phyloP scores from a whole-genome alignment of 2,797 vertebrate species.

The Saxicola maurus region DNA sequence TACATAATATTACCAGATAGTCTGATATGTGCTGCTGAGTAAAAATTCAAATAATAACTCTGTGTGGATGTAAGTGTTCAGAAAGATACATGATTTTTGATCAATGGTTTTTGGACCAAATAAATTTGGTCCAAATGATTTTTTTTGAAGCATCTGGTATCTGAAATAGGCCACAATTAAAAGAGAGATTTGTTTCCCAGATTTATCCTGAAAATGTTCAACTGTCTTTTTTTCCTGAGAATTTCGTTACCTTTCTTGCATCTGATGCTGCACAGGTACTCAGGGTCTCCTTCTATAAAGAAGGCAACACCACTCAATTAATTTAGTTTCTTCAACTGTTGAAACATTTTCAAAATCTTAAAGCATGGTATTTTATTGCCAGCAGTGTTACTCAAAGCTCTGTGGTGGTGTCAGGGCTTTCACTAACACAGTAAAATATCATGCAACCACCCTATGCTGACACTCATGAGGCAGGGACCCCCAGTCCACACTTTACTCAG shows the following conservation, averaged over 20 bases:
- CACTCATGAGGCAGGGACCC: not conserved
- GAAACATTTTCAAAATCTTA: not conserved
- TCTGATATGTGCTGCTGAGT: not conserved
- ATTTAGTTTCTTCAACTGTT: fast-evolving
- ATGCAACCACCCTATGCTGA: no score
- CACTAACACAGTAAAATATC: not conserved
- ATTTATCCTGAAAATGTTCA: not conserved
- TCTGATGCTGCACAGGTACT: not conserved
- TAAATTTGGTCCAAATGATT: not conserved
- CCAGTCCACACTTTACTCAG: not conserved
- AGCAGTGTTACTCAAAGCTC: not conserved
- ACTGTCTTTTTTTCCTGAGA: not conserved
- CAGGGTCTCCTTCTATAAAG: not conserved
- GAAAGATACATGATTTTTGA: not conserved
- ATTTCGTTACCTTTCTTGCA: not conserved
- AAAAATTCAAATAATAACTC: not conserved
- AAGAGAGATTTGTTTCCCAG: not conserved
- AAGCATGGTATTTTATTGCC: not conserved
- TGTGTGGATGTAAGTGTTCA: not conserved
- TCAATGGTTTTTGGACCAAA: not conserved
- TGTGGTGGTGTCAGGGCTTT: not conserved
- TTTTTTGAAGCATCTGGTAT: not conserved
- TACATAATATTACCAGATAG: not conserved
- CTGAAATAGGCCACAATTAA: not conserved
- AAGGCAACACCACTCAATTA: not conserved